phyloP scores from a whole-genome alignment of 1,140 invertebrate species.

The Aethina tumida region DNA sequence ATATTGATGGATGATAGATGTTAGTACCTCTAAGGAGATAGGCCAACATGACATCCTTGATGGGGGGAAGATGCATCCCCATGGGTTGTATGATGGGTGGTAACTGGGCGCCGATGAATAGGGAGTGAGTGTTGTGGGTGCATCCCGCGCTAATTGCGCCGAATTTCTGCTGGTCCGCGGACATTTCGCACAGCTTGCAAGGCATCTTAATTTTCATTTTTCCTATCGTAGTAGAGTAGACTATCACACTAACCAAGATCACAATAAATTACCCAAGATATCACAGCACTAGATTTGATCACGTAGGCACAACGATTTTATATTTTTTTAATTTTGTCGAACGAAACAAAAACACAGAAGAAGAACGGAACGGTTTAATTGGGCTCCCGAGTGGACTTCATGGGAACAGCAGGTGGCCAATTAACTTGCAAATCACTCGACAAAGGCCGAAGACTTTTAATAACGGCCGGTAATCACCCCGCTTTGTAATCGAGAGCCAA shows the following conservation, averaged over 20 bases:
- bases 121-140: constrained; percentile 35
- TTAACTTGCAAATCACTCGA: constrained; percentile 9
- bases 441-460: constrained; percentile 8
- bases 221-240: constrained; percentile 11
- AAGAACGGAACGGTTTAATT: neutral
- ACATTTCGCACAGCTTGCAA: constrained; percentile 42
- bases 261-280: constrained; percentile 18
- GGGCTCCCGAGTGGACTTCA: neutral
- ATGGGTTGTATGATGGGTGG: constrained; percentile 32
- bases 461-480: constrained; percentile 2
- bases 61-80: constrained; percentile 35
- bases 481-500: constrained; percentile 6
- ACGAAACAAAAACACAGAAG: neutral
- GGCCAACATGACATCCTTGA: constrained; percentile 47
- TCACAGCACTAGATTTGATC: constrained; percentile 20
- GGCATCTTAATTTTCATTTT: constrained; percentile 38
- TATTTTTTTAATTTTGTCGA: too few species aligned
- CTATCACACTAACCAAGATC: constrained; percentile 19
- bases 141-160: constrained; percentile 35
- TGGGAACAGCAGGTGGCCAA: constrained; percentile 5
- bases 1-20: too few species aligned
- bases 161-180: constrained; percentile 33
- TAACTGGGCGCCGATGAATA: constrained; percentile 31
- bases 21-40: constrained; percentile 44
- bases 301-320: constrained; percentile 11